Evolutionary conservation across 2,797 vertebrate genomes (phyloP), one percentile per base, ranked within the genome.

Genomic region (Phataginus tricuspis): DNA sequence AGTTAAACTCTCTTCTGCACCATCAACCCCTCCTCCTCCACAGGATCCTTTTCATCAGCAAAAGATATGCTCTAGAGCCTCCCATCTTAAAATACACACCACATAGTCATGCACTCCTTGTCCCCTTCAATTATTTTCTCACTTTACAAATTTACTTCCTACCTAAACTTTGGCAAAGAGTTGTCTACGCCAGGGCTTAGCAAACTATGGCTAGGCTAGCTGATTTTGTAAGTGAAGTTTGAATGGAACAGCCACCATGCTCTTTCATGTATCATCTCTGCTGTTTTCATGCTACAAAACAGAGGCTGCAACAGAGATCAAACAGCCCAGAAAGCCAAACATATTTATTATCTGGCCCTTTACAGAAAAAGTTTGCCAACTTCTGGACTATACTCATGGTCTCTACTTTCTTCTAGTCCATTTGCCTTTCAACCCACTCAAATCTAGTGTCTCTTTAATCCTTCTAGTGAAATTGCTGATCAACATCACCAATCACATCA

Each of bases 61-160:
- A 92, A 96, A 95, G 82, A 49, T 9, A 84, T 8, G 27, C 53
- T 83, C 83, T 83, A 96, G 45, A 96, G 84, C 75, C 19, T 87
- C 49, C 13, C 45, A 57, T 45, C 72, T 95, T 57, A 90, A 94
- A 94, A 89, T 11, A 86, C 14, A 92, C 19, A 92, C 10, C n/a
- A 85, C 25, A 53, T 3, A 61, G 45, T 72, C 74, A 88, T 1
- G 34, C 0, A 42, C 5, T 64, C 34, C 53, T 86, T 57, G 63
- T 64, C 21, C 14, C 4, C 8, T 83, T 92, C 51, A 82, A 42
- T 71, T 51, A 79, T 5, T 74, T 90, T 39, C 16, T 66, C 27
- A 71, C 31, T 78, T 86, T 68, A 64, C 59, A 27, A 69, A 51
- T 85, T 90, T 82, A 42, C 27, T 61, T 93, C 37, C 59, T 64